phyloP scores from a whole-genome alignment of 2,113 vertebrate genomes.

The Mus pahari region DNA sequence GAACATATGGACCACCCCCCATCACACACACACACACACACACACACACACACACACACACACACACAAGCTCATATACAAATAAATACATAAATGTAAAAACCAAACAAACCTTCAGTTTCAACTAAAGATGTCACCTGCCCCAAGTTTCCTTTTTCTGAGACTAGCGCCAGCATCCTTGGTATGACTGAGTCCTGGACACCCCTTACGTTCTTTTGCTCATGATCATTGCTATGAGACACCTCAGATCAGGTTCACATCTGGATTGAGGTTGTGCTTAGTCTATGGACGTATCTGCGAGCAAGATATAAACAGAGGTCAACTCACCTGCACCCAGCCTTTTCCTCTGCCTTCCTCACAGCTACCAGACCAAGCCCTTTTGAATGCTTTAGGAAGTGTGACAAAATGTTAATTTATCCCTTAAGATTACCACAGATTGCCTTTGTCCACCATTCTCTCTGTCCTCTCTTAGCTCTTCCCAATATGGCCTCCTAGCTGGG shows the following conservation, averaged over 20 bases:
- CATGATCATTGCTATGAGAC: background rate
- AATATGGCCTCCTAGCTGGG: background rate
- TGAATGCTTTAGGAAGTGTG: background rate
- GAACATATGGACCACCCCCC: background rate
- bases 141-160: background rate
- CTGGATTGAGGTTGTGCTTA: background rate
- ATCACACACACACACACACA: background rate
- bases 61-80: background rate
- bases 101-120: background rate
- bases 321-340: rapidly evolving
- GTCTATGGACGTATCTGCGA: too few species aligned
- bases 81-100: background rate
- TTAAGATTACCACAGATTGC: background rate
- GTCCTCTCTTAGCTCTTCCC: background rate
- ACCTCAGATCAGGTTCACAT: background rate
- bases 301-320: too few species aligned
- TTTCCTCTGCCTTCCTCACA: background rate
- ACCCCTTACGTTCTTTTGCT: background rate
- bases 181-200: background rate
- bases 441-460: background rate
- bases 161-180: background rate
- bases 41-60: background rate
- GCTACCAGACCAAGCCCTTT: background rate
- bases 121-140: background rate
- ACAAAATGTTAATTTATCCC: background rate